Conservation (phyloP, 2,113 vertebrate species). For the Monopterus albus region DNA sequence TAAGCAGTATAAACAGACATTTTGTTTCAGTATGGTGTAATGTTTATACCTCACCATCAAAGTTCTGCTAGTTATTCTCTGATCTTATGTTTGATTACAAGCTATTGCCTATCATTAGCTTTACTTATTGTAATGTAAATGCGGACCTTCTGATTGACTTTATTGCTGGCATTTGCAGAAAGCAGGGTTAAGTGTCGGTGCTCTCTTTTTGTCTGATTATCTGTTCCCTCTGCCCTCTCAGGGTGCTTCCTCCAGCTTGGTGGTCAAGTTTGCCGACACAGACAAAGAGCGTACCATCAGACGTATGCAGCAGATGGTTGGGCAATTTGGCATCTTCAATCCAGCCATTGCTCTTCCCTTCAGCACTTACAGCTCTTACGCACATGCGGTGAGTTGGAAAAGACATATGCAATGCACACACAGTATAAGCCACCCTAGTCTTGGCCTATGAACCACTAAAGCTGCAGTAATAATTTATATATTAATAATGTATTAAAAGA, state of each 20-base stretch:
- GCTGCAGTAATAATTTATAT: neutral
- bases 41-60: too few species aligned
- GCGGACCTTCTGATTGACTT: constrained; percentile 9
- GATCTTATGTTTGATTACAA: too few species aligned
- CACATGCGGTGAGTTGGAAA: constrained; percentile 94
- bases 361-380: constrained; percentile 98
- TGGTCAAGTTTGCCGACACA: constrained; percentile 99
- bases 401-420: too few species aligned
- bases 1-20: too few species aligned
- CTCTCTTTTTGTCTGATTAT: constrained; percentile 52
- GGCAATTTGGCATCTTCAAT: constrained; percentile 98
- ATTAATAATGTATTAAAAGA: neutral
- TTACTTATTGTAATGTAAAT: too few species aligned
- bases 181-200: constrained; percentile 40
- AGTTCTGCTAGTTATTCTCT: too few species aligned
- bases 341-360: constrained; percentile 96
- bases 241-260: constrained; percentile 99
- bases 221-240: constrained; percentile 76
- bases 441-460: too few species aligned
- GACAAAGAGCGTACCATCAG: constrained; percentile 98
- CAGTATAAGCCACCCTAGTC: too few species aligned
- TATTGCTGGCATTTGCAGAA: constrained; percentile 18
- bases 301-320: constrained; percentile 99
- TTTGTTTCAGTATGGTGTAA: too few species aligned
- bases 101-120: too few species aligned